These are phyloP conservation scores for Cremastinae sp. DNA, from an alignment of 2,888 invertebrate genomes.

Conservation along the genomic window DNA sequence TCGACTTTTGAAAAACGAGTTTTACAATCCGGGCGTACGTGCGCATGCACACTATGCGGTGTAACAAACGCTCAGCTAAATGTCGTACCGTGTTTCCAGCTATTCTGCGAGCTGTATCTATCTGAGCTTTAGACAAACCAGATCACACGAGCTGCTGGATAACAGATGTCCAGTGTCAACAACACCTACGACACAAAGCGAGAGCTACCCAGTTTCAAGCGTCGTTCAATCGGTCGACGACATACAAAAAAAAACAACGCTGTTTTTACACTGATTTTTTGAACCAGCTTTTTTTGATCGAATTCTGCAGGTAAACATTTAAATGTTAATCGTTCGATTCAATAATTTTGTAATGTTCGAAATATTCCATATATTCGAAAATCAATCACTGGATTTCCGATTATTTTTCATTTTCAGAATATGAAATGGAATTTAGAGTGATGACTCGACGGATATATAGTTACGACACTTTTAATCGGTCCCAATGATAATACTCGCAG, in stretches of 20 bases:
- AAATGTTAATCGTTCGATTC: too few species aligned
- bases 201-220: conserved; percentile 27
- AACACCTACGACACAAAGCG: conserved; percentile 37
- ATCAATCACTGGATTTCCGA: too few species aligned
- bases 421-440: too few species aligned
- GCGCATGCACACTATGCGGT: neutral
- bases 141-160: conserved; percentile 32
- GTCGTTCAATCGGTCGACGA: conserved; percentile 11
- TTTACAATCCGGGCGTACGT: conserved; percentile 25
- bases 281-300: too few species aligned
- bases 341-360: too few species aligned
- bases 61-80: conserved; percentile 14
- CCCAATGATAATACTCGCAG: too few species aligned
- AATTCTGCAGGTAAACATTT: too few species aligned
- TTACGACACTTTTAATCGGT: too few species aligned
- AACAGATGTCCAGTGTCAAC: conserved; percentile 32
- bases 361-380: too few species aligned
- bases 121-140: conserved; percentile 16
- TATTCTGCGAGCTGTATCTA: conserved; percentile 30
- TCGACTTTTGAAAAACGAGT: conserved; percentile 45
- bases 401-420: too few species aligned
- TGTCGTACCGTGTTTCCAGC: conserved; percentile 36
- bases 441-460: too few species aligned
- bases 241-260: conserved; percentile 1
- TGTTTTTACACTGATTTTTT: too few species aligned